Evolutionary conservation across 2,888 invertebrate species (phyloP), one percentile per base, ranked within the genome.

Genomic region (Terebella lapidaria): DNA sequence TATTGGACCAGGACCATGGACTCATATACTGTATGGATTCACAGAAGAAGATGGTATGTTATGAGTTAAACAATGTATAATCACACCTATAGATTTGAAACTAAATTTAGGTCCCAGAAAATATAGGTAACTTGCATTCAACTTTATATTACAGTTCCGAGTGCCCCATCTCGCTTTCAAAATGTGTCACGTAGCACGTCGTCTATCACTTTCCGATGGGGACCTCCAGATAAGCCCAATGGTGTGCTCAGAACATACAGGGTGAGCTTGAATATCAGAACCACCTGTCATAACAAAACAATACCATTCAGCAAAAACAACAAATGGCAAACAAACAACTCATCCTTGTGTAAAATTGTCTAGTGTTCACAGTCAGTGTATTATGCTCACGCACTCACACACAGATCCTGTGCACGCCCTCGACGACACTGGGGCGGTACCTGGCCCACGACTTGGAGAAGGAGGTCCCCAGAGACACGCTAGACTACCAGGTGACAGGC

Each of bases 221-320:
- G 78, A 24, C 77, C 78, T 24, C 84, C 85, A 0, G 71, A 79
- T 24, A 78, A 82, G 42, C 72, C 79, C 10, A 84, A 84, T 74
- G 85, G 84, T 46, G 78, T 81, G 35, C 68, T 85, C 30, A 70
- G 74, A 5, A 78, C 76, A 18, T 85, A 84, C 66, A 77, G 74
- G 49, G 76, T 85, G 42, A 15, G 42, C n/a, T 35, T n/a, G n/a
- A n/a, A n/a, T n/a, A n/a, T n/a, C n/a, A n/a, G n/a, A n/a, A n/a
- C n/a, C n/a, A n/a, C n/a, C n/a, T n/a, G n/a, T n/a, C n/a, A n/a
- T n/a, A n/a, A n/a, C n/a, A n/a, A n/a, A n/a, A n/a, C n/a, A n/a
- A n/a, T n/a, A n/a, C n/a, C n/a, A n/a, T n/a, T n/a, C n/a, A n/a
- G n/a, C n/a, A n/a, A n/a, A n/a, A n/a, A n/a, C n/a, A n/a, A n/a